A percentile compares a stretch with the other conserved stretches of the same genome.
phyloP scores from a whole-genome alignment of 1,140 invertebrate species.

The Drosophila neocordata region DNA sequence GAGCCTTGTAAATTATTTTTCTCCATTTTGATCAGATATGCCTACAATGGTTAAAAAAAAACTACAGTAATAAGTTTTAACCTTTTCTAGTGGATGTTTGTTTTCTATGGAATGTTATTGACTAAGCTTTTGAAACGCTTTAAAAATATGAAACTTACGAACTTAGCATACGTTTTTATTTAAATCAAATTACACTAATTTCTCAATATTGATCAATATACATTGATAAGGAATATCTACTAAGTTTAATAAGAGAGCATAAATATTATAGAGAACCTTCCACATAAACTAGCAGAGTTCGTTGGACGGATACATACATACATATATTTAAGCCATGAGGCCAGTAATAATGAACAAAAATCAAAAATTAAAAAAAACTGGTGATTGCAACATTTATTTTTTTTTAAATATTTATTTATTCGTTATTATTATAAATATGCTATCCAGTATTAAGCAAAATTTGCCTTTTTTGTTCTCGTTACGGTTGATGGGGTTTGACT shows the following conservation, averaged over 20 bases:
- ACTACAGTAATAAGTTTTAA: conserved; percentile 49
- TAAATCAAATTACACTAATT: background rate
- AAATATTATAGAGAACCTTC: background rate
- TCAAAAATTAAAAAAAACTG: background rate
- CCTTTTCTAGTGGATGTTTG: conserved; percentile 42
- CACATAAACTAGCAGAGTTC: background rate
- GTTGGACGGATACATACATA: background rate
- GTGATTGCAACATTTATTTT: no score
- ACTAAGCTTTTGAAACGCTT: background rate
- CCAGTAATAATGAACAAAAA: background rate
- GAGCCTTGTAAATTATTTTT: background rate
- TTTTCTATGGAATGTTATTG: conserved; percentile 15
- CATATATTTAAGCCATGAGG: background rate
- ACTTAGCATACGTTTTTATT: background rate
- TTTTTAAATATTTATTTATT: no score
- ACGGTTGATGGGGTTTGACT: no score
- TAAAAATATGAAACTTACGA: conserved; percentile 45
- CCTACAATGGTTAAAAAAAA: conserved; percentile 23
- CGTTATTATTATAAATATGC: no score
- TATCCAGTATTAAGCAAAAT: no score
- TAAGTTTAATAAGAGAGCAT: background rate
- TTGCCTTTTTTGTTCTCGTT: no score
- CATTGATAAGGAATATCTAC: background rate
- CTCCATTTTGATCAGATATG: conserved; percentile 3
- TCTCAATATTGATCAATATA: background rate